Base-by-base conservation (phyloP, 1,140 invertebrate genomes). In the Mesaphorura yosii region DNA sequence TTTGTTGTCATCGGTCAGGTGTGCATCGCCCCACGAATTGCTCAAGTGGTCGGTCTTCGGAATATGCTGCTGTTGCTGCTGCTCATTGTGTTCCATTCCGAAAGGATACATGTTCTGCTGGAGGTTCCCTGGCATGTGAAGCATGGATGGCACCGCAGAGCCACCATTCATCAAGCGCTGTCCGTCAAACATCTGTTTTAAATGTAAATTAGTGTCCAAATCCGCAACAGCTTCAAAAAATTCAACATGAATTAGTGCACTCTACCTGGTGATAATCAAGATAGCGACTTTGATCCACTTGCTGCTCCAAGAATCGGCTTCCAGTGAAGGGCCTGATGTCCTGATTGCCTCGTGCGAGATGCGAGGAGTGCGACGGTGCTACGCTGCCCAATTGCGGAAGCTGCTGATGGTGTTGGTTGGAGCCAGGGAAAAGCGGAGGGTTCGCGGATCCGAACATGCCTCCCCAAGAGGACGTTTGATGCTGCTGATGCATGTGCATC, bases 251-350 rank as follows among this genome's bases (percentile, higher is more conserved):
- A n/a, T n/a, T n/a, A 31, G 10, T 34, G 7, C 47, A n/a, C 12
- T 40, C 3, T 41, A 63, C 61, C 55, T 63, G 60, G 22, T 62
- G 60, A 5, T 59, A 5, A 27, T 59, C 61, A 10, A 58, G 29
- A 20, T 59, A 27, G 40, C 58, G 19, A 41, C 26, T 57, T 1
- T 46, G 37, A 49, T 59, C 61, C 15, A 59, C 34, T 34, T 63
- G 57, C n/a, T n/a, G n/a, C 12, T 63, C 57, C 3, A 59, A 50
- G 22, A 58, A 59, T 20, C 61, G n/a, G 20, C 61, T 26, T 1
- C 61, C 58, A 26, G 59, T 34, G 28, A 59, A 57, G 28, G 51
- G 51, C 20, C 60, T 45, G 0, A 14, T 22, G 20, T 51, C 39
- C 26, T 34, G 28, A 25, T 39, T 15, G 14, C 42, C 34, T 20